These are phyloP conservation scores for Xiphophorus hellerii DNA, from an alignment of 2,113 vertebrate genomes.

Conservation along the genomic window DNA sequence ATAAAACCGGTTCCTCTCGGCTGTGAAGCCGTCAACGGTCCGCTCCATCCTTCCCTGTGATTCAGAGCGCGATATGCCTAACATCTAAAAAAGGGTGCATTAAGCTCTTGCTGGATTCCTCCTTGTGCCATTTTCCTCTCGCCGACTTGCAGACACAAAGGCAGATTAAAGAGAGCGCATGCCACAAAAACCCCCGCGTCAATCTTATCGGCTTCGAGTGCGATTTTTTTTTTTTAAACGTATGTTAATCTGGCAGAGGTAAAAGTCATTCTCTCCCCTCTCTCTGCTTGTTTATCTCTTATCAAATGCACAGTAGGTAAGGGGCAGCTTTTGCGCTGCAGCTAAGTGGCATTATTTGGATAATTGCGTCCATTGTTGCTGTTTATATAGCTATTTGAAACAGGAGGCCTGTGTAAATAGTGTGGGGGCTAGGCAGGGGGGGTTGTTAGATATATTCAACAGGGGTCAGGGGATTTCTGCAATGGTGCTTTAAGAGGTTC, in stretches of 20 bases:
- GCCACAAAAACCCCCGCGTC: slow-evolving; percentile 77
- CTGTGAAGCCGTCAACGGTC: slow-evolving; percentile 40
- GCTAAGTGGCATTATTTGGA: slow-evolving; percentile 82
- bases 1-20: neutral
- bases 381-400: slow-evolving; percentile 79
- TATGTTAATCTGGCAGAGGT: slow-evolving; percentile 81
- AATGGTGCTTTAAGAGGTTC: slow-evolving; percentile 58
- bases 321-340: slow-evolving; percentile 65
- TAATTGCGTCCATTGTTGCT: slow-evolving; percentile 82
- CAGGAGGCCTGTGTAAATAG: slow-evolving; percentile 78
- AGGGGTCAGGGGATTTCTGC: slow-evolving; percentile 58
- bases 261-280: slow-evolving; percentile 73
- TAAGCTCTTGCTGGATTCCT: slow-evolving; percentile 70
- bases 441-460: slow-evolving; percentile 57
- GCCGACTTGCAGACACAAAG: slow-evolving; percentile 70
- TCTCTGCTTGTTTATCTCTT: slow-evolving; percentile 76
- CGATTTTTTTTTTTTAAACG: slow-evolving; percentile 77
- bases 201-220: slow-evolving; percentile 81
- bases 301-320: slow-evolving; percentile 79
- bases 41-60: slow-evolving; percentile 45
- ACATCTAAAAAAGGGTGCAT: slow-evolving; percentile 64
- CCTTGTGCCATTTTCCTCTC: slow-evolving; percentile 74
- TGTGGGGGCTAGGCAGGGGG: slow-evolving; percentile 65
- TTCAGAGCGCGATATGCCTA: slow-evolving; percentile 50
- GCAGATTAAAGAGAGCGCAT: slow-evolving; percentile 65